Evolutionary conservation across 2,888 invertebrate genomes (phyloP).

Genomic region (Seira sanloemensis): DNA sequence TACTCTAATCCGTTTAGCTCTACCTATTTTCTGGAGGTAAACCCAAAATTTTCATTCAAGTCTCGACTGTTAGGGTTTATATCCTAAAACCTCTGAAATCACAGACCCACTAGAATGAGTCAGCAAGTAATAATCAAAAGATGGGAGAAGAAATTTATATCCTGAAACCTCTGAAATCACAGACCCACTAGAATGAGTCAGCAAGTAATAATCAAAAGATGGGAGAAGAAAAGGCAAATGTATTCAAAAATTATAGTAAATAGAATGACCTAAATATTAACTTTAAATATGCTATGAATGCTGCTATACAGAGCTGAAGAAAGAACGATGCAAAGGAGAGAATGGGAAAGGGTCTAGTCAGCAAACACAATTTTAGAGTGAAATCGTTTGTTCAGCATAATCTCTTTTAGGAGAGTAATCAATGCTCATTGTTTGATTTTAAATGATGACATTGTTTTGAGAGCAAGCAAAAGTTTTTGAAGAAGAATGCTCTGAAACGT

Average conservation of each 20-base stretch:
- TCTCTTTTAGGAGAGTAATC: no score
- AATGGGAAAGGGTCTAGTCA: background rate
- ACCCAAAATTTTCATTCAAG: no score
- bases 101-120: no score
- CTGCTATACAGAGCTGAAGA: background rate
- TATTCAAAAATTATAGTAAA: background rate
- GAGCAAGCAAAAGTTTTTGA: background rate
- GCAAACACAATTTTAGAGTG: background rate
- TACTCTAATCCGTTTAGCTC: no score
- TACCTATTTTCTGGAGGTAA: background rate
- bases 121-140: background rate
- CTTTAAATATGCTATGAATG: background rate
- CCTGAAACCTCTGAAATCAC: background rate
- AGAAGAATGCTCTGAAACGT: background rate
- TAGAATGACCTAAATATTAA: background rate
- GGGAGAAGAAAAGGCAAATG: background rate
- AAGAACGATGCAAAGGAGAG: background rate
- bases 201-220: background rate
- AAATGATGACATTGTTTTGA: background rate
- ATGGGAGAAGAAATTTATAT: background rate
- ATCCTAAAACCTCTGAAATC: background rate
- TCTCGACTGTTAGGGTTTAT: no score
- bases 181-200: background rate
- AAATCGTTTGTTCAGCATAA: background rate
- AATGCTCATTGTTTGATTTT: background rate